Percentiles rank a stretch among this genome's conserved stretches.
These are phyloP conservation scores for Marmota monax DNA, from an alignment of 2,113 vertebrate genomes.

Conservation along the genomic window DNA sequence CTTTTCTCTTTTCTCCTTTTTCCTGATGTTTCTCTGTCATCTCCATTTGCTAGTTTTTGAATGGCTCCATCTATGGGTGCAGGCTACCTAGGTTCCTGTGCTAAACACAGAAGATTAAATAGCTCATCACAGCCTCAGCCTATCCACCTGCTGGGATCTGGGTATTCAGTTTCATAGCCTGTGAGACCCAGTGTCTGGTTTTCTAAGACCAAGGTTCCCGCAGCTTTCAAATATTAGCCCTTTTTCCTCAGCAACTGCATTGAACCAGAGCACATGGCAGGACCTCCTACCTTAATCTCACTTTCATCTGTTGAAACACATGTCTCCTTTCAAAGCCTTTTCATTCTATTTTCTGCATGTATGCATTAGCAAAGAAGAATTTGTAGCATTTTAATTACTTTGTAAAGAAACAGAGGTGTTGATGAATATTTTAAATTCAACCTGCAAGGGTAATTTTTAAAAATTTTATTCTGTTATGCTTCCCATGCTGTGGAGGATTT, in stretches of 20 bases:
- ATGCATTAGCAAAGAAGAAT: not conserved
- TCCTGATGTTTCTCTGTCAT: not conserved
- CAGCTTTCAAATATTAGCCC: not conserved
- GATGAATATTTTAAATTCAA: conserved; percentile 34
- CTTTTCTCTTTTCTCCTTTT: not conserved
- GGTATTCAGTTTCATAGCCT: not conserved
- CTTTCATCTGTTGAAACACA: conserved; percentile 53
- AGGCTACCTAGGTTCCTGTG: not conserved
- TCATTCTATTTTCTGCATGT: conserved; percentile 44
- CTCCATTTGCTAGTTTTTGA: not conserved
- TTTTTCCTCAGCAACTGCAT: not conserved
- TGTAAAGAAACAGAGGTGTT: not conserved
- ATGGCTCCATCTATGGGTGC: not conserved
- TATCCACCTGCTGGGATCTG: conserved; percentile 36
- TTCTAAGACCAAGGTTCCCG: not conserved
- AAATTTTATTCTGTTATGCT: not conserved
- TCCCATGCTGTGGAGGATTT: not conserved
- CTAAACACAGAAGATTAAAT: conserved; percentile 7
- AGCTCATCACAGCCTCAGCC: not conserved
- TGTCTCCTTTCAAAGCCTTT: conserved; percentile 40
- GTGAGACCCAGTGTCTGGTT: not conserved
- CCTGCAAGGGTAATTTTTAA: not conserved
- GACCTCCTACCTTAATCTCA: not conserved
- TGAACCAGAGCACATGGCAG: not conserved
- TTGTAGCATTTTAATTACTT: conserved; percentile 8